Evolutionary conservation across 2,113 vertebrate genomes (phyloP).

Genomic region (Leptobrachium leishanense): DNA sequence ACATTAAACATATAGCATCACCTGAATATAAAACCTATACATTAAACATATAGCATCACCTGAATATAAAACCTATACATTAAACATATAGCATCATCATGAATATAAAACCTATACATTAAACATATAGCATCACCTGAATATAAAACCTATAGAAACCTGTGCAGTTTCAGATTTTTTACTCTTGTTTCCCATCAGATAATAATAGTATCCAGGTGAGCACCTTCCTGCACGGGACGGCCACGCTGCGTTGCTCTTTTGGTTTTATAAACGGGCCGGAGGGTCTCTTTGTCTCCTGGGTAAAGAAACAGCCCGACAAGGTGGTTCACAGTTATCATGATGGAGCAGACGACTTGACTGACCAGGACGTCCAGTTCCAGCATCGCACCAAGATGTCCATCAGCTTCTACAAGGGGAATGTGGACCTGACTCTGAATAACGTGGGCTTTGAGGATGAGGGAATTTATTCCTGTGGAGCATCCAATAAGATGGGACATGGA

Average conservation of each 20-base stretch:
- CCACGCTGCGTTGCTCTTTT: constrained; percentile 53
- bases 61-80: too few species aligned
- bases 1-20: too few species aligned
- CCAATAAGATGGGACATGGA: constrained; percentile 44
- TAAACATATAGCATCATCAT: too few species aligned
- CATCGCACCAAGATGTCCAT: constrained; percentile 50
- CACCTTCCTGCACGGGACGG: constrained; percentile 48
- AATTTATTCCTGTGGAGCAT: constrained; percentile 49
- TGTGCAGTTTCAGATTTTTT: too few species aligned
- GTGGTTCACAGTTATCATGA: constrained; percentile 51
- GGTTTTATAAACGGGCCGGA: constrained; percentile 52
- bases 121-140: too few species aligned
- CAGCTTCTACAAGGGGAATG: constrained; percentile 48
- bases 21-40: too few species aligned
- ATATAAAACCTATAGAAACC: too few species aligned
- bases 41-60: too few species aligned
- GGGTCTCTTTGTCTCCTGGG: constrained; percentile 55
- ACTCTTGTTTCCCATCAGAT: not conserved
- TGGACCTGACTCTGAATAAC: constrained; percentile 52
- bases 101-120: too few species aligned
- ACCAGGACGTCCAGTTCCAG: constrained; percentile 50
- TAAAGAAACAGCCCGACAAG: constrained; percentile 50
- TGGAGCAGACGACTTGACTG: constrained; percentile 50
- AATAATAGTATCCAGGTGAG: constrained; percentile 23
- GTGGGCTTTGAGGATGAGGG: constrained; percentile 58